Evolutionary conservation across 2,113 vertebrate genomes (phyloP).

Genomic region (Progne subis): DNA sequence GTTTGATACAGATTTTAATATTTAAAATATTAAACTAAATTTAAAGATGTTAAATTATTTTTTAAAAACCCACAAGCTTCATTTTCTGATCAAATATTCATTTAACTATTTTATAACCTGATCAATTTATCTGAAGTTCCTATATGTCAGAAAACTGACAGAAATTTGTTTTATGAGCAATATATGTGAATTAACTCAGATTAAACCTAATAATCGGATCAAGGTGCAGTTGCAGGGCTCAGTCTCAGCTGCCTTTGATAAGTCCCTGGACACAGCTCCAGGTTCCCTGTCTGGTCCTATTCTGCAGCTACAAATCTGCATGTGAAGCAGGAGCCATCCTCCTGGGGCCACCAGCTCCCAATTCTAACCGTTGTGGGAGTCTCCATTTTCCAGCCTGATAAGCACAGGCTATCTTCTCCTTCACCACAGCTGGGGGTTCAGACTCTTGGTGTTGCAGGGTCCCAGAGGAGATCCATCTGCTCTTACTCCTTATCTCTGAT

Average conservation of each 20-base stretch:
- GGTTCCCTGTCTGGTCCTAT: background rate
- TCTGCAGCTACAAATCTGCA: background rate
- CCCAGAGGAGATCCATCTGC: background rate
- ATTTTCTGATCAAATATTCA: background rate
- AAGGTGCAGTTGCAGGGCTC: background rate
- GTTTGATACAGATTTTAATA: background rate
- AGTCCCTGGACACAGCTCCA: background rate
- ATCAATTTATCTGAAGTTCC: background rate
- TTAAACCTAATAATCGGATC: background rate
- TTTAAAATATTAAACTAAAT: background rate
- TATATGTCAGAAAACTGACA: background rate
- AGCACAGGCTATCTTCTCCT: background rate
- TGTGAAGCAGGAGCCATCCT: background rate
- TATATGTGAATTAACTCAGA: background rate
- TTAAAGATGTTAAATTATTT: background rate
- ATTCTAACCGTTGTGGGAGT: background rate
- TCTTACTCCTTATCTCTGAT: background rate
- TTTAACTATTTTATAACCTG: background rate
- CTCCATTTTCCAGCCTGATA: background rate
- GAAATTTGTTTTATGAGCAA: background rate
- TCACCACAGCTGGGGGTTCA: accelerated
- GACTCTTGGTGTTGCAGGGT: background rate
- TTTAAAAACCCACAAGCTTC: background rate
- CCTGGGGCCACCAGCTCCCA: background rate
- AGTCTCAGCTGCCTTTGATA: background rate